Evolutionary conservation across 2,113 vertebrate species (phyloP).

Genomic region (Monopterus albus): DNA sequence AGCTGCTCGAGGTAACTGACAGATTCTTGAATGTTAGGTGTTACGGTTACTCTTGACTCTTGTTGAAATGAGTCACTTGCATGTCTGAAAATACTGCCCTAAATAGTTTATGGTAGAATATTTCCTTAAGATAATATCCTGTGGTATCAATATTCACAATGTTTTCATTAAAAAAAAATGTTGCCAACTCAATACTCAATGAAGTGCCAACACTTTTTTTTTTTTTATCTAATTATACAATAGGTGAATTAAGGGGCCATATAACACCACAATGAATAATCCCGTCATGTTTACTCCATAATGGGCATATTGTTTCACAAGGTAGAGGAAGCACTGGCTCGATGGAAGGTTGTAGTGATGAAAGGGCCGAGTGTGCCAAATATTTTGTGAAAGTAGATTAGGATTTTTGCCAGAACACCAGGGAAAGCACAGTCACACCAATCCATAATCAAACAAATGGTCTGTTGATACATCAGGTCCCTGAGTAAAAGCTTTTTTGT

Average conservation of each 20-base stretch:
- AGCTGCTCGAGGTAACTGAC: slow-evolving; percentile 61
- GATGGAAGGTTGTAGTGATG: slow-evolving; percentile 15
- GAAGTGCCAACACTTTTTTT: no score
- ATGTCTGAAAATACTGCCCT: no score
- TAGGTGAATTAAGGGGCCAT: background rate
- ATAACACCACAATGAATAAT: slow-evolving; percentile 9
- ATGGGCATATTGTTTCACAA: slow-evolving; percentile 24
- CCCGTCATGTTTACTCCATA: slow-evolving; percentile 1
- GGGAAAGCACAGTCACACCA: slow-evolving; percentile 37
- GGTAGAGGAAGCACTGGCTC: slow-evolving; percentile 1
- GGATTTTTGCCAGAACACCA: slow-evolving; percentile 53
- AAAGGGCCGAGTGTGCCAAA: slow-evolving; percentile 27
- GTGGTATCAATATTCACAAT: background rate
- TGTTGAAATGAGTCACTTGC: no score
- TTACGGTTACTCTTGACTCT: no score
- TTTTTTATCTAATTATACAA: no score
- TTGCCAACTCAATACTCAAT: no score
- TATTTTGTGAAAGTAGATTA: slow-evolving; percentile 51
- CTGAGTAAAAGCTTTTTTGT: slow-evolving; percentile 64
- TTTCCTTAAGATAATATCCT: no score
- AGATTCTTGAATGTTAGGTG: no score
- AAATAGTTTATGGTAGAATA: no score
- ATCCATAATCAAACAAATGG: slow-evolving; percentile 24
- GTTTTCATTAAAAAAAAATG: background rate
- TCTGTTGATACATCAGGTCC: slow-evolving; percentile 44